phyloP scores from a whole-genome alignment of 2,797 vertebrate species.

The Carapus acus region DNA sequence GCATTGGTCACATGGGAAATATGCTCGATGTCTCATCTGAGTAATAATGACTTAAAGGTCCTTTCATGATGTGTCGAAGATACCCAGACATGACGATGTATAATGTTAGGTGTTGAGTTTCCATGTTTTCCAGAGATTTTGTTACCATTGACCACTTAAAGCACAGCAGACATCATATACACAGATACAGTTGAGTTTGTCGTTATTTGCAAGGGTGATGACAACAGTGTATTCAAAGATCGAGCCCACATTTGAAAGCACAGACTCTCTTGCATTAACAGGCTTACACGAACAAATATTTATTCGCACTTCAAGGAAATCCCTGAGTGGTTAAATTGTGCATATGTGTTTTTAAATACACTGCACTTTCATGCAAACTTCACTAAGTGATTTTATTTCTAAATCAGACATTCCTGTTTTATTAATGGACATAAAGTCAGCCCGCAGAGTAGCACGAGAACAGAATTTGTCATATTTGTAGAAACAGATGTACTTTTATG shows the following conservation, averaged over 20 bases:
- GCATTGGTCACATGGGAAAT: too few species aligned
- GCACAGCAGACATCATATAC: not conserved
- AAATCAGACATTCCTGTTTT: slow-evolving; percentile 10
- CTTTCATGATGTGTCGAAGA: too few species aligned
- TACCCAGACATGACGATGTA: too few species aligned
- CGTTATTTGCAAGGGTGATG: too few species aligned
- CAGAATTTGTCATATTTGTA: not conserved
- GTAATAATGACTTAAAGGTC: too few species aligned
- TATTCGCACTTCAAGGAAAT: too few species aligned
- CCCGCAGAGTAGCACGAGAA: not conserved
- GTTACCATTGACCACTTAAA: not conserved
- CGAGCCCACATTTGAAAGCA: too few species aligned
- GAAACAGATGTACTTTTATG: not conserved
- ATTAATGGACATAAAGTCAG: slow-evolving; percentile 21
- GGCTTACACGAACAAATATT: not conserved
- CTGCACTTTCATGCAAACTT: slow-evolving; percentile 25
- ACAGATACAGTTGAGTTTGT: too few species aligned
- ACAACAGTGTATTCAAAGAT: too few species aligned
- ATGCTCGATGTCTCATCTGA: not conserved
- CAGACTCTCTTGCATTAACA: not conserved
- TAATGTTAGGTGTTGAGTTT: slow-evolving; percentile 12
- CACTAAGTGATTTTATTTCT: slow-evolving; percentile 14
- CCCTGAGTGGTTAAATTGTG: not conserved
- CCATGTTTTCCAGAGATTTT: not conserved
- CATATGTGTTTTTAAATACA: not conserved